Base-by-base conservation (phyloP, 2,113 vertebrate genomes). In the Thalassarche chlororhynchos region DNA sequence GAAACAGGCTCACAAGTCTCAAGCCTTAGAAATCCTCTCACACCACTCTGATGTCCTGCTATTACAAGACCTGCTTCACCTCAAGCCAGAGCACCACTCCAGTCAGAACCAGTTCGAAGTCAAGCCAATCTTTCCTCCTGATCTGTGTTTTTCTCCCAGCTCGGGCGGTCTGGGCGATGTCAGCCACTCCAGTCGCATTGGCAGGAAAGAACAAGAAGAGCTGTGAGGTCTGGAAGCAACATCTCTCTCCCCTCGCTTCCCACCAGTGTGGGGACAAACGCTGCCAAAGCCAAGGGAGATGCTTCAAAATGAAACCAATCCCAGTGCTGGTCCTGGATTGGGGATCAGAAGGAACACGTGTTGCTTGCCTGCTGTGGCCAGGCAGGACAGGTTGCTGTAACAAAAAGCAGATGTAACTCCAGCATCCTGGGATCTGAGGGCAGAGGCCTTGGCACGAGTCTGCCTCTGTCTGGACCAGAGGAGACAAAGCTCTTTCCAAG, bases 121-220 rank as follows among this genome's bases (percentile, higher is more conserved):
- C 12, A 26, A 61, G 24, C 0, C 2, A 0, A 5, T 29, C 71
- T 52, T 47, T 49, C 46, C 70, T 42, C 54, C 42, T 7, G 44
- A 6, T 5, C 36, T 47, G 70, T 24, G 69, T 34, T 84, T 42
- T 51, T 10, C 15, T 78, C 78, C 60, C 83, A 46, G 36, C 12
- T 58, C 2, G 4, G n/a, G 21, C 0, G 5, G 29, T 7, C 47
- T 36, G 25, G 26, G 57, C 1, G 1, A 5, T 3, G 12, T 25
- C 34, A 38, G 44, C 12, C 14, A 3, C 14, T 46, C 36, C 36
- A 32, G 68, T 34, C 2, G 0, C 0, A 3, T 31, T 8, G 6
- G 66, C 25, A 49, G 81, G 61, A 6, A 21, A 11, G 78, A 26
- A 2, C 11, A 29, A 64, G 78, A 75, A 17, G 38, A 72, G 57